Conservation (phyloP, 1,140 invertebrate species). For the Drosophila sturtevanti region DNA sequence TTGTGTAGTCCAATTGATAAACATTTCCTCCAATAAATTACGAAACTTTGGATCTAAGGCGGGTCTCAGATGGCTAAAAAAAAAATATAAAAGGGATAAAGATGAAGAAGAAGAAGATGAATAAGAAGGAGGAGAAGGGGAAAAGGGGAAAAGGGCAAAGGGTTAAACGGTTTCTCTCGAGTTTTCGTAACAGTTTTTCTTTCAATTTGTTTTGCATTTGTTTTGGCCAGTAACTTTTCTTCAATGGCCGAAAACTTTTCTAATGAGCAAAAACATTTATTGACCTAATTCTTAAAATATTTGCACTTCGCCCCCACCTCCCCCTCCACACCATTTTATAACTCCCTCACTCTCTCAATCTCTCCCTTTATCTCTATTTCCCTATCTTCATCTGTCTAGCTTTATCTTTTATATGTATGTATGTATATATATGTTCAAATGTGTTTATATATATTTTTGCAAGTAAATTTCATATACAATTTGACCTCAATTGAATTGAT, state of each 20-base stretch:
- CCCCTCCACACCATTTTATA: too few species aligned
- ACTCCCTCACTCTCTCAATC: neutral
- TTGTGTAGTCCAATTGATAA: constrained; percentile 90
- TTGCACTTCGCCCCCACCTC: constrained; percentile 9
- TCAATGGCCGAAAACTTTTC: constrained; percentile 13
- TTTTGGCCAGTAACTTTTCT: constrained; percentile 14
- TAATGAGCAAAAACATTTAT: constrained; percentile 34
- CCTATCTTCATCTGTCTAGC: neutral
- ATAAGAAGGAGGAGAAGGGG: neutral
- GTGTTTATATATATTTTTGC: constrained; percentile 29
- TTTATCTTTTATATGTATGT: neutral
- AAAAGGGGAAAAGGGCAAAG: too few species aligned
- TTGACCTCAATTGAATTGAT: constrained; percentile 43
- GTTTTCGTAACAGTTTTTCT: neutral
- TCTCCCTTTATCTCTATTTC: neutral
- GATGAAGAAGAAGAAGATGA: too few species aligned
- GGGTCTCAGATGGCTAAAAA: constrained; percentile 64
- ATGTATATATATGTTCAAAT: constrained; percentile 11
- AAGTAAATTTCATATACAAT: constrained; percentile 31
- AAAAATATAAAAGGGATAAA: constrained; percentile 2
- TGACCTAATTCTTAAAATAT: constrained; percentile 41
- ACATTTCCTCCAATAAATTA: constrained; percentile 88
- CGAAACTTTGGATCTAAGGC: constrained; percentile 86
- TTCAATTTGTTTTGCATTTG: constrained; percentile 15
- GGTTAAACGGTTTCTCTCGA: neutral